phyloP scores from a whole-genome alignment of 1,140 invertebrate genomes.

The Drosophila cardini region DNA sequence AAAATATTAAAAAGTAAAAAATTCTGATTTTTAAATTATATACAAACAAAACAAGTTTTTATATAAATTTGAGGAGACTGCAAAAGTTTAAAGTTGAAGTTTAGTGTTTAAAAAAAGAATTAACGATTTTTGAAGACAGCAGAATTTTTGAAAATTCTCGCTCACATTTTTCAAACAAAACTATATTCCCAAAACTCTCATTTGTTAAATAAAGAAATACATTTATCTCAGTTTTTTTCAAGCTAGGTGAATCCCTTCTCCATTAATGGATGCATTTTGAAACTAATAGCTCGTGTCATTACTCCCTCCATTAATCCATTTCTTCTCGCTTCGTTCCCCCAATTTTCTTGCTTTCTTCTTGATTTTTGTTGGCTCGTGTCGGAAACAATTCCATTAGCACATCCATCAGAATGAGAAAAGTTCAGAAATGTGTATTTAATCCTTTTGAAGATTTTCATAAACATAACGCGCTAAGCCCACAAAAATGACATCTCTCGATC shows the following conservation, averaged over 20 bases:
- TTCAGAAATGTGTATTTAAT: constrained; percentile 46
- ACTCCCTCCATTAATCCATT: constrained; percentile 19
- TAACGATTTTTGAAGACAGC: too few relatives aligned
- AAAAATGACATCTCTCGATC: constrained; percentile 64
- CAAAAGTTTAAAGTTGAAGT: too few relatives aligned
- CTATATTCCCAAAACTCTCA: background rate
- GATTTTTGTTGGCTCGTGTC: constrained; percentile 4
- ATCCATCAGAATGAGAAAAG: constrained; percentile 56
- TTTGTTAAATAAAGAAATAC: background rate
- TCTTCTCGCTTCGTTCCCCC: constrained; percentile 8
- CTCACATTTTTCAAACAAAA: background rate
- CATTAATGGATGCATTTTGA: constrained; percentile 10
- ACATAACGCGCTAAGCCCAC: constrained; percentile 63
- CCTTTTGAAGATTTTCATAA: constrained; percentile 76
- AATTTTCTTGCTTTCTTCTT: too few relatives aligned
- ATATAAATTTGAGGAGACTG: background rate
- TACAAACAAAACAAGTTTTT: background rate
- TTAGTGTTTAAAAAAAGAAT: too few relatives aligned
- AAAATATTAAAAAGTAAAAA: background rate
- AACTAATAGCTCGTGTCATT: constrained; percentile 74
- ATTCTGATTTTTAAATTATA: background rate
- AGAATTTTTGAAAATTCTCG: background rate
- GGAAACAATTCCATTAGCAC: constrained; percentile 63
- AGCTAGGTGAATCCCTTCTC: constrained; percentile 6
- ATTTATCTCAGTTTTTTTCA: background rate